Base-by-base conservation (phyloP, 2,797 vertebrate species). In the Semotilus atromaculatus region DNA sequence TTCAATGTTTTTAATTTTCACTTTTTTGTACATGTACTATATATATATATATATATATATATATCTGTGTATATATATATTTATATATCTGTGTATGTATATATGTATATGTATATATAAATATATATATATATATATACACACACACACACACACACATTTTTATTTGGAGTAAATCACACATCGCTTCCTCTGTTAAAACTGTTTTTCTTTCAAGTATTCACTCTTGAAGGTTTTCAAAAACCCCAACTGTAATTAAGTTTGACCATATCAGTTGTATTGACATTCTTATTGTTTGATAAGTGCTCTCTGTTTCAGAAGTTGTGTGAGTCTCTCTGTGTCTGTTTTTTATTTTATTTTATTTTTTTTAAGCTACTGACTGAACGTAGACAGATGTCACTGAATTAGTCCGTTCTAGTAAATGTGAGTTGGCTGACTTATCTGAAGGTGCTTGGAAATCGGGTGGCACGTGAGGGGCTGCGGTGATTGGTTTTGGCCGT, bases 381-480 rank as follows among this genome's bases (percentile, higher is more conserved):
- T 78, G 89, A 88, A 90, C 87, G 87, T 88, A 89, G 90, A 92
- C 92, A 93, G 91, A 92, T 93, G 92, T 90, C 88, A 88, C 89
- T 88, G 90, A 92, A 89, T 91, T 88, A 90, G 90, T 92, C 91
- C 90, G 86, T 92, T 91, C 87, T 84, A 87, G 67, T 89, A 86
- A 93, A 91, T 88, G 91, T 88, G 66, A 87, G 48, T 86, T 92
- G 92, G 90, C 90, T 90, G n/a, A 68, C 73, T 88, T 86, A 81
- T 89, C 89, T 68, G 81, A 91, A 86, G 84, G 84, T 86, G 86
- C 38, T 82, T 86, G 53, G 68, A 86, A 84, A 78, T 79, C 79
- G 82, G 75, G 51, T 62, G 83, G 73, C 82, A 85, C 67, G 70
- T 84, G 75, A 55, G 31, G 38, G 51, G 67, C 31, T 70, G 72